Evolutionary conservation across 2,888 invertebrate species (phyloP), one percentile per base, ranked within the genome.

Genomic region (Steinernema hermaphroditum): DNA sequence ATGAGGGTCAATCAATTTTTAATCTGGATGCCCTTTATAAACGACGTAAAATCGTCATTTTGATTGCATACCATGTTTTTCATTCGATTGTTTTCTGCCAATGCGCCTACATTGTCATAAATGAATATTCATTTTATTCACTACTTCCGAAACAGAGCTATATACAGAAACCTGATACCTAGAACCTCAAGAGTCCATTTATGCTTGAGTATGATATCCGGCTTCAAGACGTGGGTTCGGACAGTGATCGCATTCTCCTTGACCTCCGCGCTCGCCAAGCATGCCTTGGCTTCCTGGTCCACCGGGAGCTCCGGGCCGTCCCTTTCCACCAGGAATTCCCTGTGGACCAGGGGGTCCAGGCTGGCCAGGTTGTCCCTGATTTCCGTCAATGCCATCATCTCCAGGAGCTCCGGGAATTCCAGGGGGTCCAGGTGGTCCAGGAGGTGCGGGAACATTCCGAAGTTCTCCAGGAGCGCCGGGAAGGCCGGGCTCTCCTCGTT

Each of bases 181-280:
- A 37, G 6, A 8, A 37, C 37, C 6, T 4, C 12, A 37, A 12
- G 37, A 8, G 12, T 37, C 6, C 4, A 37, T 37, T 37, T 62
- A 16, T 62, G 62, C 62, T 32, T 27, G 14, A 29, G 34, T 16
- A 32, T 62, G 27, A 32, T 62, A 62, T 12, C 62, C 62, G 32
- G 62, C 62, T 62, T 62, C 62, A 16, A 62, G n/a, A 32, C 62
- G 1, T 14, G 62, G 62, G 32, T 29, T 62, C 1, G 62, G 62
- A 14, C 62, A 62, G 62, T 62, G 62, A 27, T 62, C 62, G 29
- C 62, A 62, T 32, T 62, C 62, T 12, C 62, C 62, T 34, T 62
- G 62, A 32, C 32, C 62, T 32, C 62, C 62, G 19, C 62, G 62
- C 32, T 62, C 62, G 2, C 62, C 62, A 62, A 27, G 62, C 16